These are phyloP conservation scores for Enteromius trimaculatus DNA, from an alignment of 2,797 vertebrate genomes.

Conservation along the genomic window DNA sequence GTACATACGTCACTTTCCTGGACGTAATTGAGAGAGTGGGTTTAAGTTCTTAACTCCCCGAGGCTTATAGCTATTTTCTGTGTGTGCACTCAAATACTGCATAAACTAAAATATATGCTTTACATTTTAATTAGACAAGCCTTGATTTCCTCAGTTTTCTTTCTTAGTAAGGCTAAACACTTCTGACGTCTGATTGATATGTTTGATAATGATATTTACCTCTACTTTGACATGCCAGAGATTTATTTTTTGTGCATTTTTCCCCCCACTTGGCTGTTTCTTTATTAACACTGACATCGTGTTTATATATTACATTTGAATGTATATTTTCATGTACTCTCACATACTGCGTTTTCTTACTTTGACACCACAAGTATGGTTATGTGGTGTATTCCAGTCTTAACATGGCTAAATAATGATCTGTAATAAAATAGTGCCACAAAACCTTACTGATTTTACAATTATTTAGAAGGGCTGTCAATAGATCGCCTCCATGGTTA, in stretches of 20 bases:
- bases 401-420: too few relatives aligned
- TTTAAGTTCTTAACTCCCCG: background rate
- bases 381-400: too few relatives aligned
- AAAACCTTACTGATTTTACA: too few relatives aligned
- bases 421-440: too few relatives aligned
- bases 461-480: too few relatives aligned
- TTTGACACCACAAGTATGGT: background rate
- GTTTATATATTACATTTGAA: background rate
- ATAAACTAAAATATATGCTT: slow-evolving; percentile 1
- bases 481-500: background rate
- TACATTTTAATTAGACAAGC: slow-evolving; percentile 21
- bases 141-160: slow-evolving; percentile 12
- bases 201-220: slow-evolving; percentile 1
- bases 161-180: background rate
- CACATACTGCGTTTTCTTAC: background rate
- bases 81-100: background rate
- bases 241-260: slow-evolving; percentile 16
- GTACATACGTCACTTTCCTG: background rate
- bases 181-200: slow-evolving; percentile 24
- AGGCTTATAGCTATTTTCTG: background rate
- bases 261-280: background rate
- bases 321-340: background rate
- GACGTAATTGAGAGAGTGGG: background rate
- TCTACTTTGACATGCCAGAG: background rate
- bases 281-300: background rate